Evolutionary conservation across 2,888 invertebrate species (phyloP), one percentile per base, ranked within the genome.

Genomic region (Calliopum simillimum): DNA sequence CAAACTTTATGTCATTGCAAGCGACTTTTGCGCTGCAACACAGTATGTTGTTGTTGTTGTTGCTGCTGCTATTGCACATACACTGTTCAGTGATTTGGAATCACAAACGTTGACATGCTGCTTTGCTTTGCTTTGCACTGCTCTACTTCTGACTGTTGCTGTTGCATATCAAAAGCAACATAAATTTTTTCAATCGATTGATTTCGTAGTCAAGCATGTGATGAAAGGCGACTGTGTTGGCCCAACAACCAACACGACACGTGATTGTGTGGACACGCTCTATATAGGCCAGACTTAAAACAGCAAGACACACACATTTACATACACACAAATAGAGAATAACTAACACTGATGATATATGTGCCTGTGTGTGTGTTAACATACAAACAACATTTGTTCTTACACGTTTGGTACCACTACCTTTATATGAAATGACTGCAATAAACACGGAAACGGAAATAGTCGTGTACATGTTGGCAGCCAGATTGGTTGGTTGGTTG

Each of bases 131-230:
- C n/a, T n/a, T n/a, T 33, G 41, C 13, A 19, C 16, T n/a, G n/a
- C n/a, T n/a, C n/a, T n/a, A n/a, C n/a, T n/a, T n/a, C n/a, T 13
- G 47, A 55, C 14, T 69, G 19, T 47, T 56, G 21, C 33, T 69
- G 72, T 71, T n/a, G n/a, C n/a, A n/a, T 71, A 75, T 75, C 74
- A 76, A 77, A n/a, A 76, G 77, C 74, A 77, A 79, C 77, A 79
- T 77, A 79, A 76, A 76, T 76, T 79, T 79, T 79, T 78, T 78
- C 79, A 78, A 77, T 76, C 78, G 79, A 79, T 79, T 79, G 79
- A 77, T 77, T 78, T 75, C 75, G 75, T 77, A 77, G 76, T 78
- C 79, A 76, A 77, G 77, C 77, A 77, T 76, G 75, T 73, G 71
- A 77, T 73, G 71, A 72, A 73, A 71, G 73, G 71, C 71, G 71